Evolutionary conservation across 1,140 invertebrate species (phyloP).

Genomic region (Euborellia annulipes): DNA sequence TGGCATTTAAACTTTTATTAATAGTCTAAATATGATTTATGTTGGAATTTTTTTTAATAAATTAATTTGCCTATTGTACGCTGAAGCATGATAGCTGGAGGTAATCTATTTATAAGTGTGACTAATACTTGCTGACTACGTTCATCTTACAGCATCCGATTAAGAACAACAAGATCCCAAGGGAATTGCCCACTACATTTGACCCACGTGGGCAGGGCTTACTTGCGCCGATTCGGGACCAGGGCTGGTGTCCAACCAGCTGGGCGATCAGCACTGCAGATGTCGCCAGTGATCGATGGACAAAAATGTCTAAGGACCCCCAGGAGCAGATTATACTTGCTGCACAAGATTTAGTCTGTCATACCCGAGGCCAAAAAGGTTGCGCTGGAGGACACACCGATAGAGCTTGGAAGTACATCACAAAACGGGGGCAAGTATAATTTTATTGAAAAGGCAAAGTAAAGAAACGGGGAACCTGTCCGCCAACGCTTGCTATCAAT

Average conservation of each 20-base stretch:
- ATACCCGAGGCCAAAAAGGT: constrained; percentile 53
- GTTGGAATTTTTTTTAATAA: too few species aligned
- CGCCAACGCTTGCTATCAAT: too few species aligned
- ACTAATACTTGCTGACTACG: too few species aligned
- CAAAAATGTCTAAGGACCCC: constrained; percentile 63
- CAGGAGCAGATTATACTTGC: constrained; percentile 57
- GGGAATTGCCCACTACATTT: constrained; percentile 43
- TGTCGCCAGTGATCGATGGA: constrained; percentile 62
- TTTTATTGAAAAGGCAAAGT: too few species aligned
- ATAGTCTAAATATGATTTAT: too few species aligned
- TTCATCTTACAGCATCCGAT: neutral
- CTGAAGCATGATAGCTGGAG: too few species aligned
- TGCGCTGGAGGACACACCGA: constrained; percentile 80
- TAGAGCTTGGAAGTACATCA: constrained; percentile 75
- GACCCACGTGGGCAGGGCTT: constrained; percentile 46
- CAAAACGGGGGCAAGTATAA: constrained; percentile 55
- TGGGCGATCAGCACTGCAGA: constrained; percentile 81
- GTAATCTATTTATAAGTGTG: too few species aligned
- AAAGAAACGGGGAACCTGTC: too few species aligned
- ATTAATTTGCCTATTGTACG: too few species aligned
- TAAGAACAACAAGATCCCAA: constrained; percentile 5
- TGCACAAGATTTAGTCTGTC: constrained; percentile 73
- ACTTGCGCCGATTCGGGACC: constrained; percentile 62
- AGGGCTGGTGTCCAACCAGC: constrained; percentile 78
- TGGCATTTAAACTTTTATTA: too few species aligned